Percentiles rank a stretch among this genome's conserved stretches.
These are phyloP conservation scores for Corbicula japonica DNA, from an alignment of 2,888 invertebrate species.

Conservation along the genomic window DNA sequence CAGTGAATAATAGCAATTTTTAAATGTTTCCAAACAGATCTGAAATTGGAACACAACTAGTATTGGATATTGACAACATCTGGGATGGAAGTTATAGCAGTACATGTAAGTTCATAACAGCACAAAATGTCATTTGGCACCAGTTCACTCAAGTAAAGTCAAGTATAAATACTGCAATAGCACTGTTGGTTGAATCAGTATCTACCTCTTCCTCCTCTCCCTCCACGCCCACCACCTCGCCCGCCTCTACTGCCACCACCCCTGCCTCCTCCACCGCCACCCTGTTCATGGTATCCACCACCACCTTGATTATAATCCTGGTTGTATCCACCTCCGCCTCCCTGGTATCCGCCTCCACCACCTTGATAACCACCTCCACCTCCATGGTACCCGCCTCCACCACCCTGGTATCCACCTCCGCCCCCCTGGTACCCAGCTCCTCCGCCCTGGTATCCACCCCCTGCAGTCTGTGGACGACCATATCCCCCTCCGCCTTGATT, in stretches of 20 bases:
- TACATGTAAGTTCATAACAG: too few species aligned
- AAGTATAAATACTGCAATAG: background rate
- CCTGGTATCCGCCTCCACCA: constrained; percentile 54
- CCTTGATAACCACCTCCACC: constrained; percentile 61
- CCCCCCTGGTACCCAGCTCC: constrained; percentile 63
- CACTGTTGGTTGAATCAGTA: constrained; percentile 30
- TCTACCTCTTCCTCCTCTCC: constrained; percentile 55
- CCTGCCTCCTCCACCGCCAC: constrained; percentile 56
- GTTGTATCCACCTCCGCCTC: constrained; percentile 58
- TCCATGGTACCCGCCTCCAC: constrained; percentile 41
- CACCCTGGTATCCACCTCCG: constrained; percentile 56
- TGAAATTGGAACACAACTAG: too few species aligned
- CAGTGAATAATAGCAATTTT: too few species aligned
- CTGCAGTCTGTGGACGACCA: constrained; percentile 70
- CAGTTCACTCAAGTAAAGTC: too few species aligned
- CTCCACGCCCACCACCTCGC: constrained; percentile 43
- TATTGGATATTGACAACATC: too few species aligned
- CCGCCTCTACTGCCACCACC: constrained; percentile 51
- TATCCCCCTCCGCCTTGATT: constrained; percentile 80
- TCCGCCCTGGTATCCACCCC: constrained; percentile 73
- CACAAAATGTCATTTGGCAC: too few species aligned
- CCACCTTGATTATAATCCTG: constrained; percentile 57
- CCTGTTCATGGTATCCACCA: constrained; percentile 61
- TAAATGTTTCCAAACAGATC: too few species aligned
- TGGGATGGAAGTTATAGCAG: too few species aligned